Evolutionary conservation across 2,113 vertebrate genomes (phyloP).

Genomic region (Mobula birostris): DNA sequence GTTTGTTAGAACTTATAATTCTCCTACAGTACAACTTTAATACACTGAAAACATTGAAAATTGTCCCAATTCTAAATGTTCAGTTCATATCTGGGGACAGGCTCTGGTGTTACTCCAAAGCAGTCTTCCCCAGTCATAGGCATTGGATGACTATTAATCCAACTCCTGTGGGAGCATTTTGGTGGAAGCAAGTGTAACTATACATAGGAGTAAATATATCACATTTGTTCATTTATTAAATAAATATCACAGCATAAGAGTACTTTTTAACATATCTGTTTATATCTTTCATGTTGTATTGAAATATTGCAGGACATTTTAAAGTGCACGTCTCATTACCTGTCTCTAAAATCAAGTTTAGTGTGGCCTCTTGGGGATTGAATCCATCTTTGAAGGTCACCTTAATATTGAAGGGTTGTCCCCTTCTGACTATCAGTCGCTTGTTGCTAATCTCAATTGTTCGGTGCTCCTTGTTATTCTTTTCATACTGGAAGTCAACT

Average conservation of each 20-base stretch:
- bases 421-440: slow-evolving; percentile 74
- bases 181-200: not conserved
- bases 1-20: not conserved
- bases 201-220: not conserved
- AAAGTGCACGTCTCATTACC: slow-evolving; percentile 52
- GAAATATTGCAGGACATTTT: not conserved
- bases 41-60: not conserved
- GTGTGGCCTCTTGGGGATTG: slow-evolving; percentile 58
- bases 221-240: not conserved
- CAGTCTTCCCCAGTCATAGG: not conserved
- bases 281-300: not conserved
- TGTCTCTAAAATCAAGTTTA: slow-evolving; percentile 64
- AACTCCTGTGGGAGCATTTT: not conserved
- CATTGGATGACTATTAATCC: not conserved
- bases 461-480: slow-evolving; percentile 71
- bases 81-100: not conserved
- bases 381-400: slow-evolving; percentile 65
- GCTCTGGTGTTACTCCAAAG: not conserved
- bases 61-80: not conserved
- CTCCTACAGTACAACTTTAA: not conserved
- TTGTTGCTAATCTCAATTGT: slow-evolving; percentile 61
- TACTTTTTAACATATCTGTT: not conserved
- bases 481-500: slow-evolving; percentile 62
- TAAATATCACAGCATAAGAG: not conserved
- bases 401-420: slow-evolving; percentile 69